Base-by-base conservation (phyloP, 2,797 vertebrate species). In the Buphagus erythrorhynchus region DNA sequence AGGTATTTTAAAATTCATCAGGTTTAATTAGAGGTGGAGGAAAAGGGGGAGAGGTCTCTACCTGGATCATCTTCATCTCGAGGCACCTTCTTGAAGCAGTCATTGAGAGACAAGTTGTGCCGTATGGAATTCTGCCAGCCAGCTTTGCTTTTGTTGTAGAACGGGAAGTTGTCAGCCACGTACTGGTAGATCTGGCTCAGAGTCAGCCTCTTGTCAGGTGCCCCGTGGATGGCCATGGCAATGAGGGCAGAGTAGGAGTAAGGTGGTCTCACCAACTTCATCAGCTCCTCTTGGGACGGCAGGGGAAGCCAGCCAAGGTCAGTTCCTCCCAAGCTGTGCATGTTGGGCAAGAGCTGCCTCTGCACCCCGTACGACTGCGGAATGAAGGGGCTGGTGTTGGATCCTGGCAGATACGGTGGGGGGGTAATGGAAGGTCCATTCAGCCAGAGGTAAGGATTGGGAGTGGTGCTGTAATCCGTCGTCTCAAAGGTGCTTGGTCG, bases 81-180 rank as follows among this genome's bases (percentile, higher is more conserved):
- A 10, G 99, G 98, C 59, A 99, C 98, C 92, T 99, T 99, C 98
- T 97, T 98, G 97, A 99, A 99, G 94, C 99, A 99, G 96, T 99
- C 98, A 0, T 99, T 99, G 96, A 99, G 99, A 10, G 99, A 99
- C 90, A 99, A 96, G 96, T 99, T 99, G 98, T 99, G 99, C 15
- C 99, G 98, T 88, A 99, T 99, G 96, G 99, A 99, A 96, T 99
- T 99, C 98, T 99, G 99, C 99, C 99, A 99, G 78, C 99, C 99
- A 7, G 99, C 99, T 65, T 99, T 99, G 98, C 98, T 99, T 91
- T 98, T 98, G 97, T 99, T 99, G 96, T 99, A 99, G 97, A 99
- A 99, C 0, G 99, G 99, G 91, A 99, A 99, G 96, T 99, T 99
- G 89, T 99, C 98, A 0, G 99, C 99, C 89, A 99, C 99, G 0